Evolutionary conservation across 2,888 invertebrate species (phyloP), one percentile per base, ranked within the genome.

Genomic region (Electrophaes corylata): DNA sequence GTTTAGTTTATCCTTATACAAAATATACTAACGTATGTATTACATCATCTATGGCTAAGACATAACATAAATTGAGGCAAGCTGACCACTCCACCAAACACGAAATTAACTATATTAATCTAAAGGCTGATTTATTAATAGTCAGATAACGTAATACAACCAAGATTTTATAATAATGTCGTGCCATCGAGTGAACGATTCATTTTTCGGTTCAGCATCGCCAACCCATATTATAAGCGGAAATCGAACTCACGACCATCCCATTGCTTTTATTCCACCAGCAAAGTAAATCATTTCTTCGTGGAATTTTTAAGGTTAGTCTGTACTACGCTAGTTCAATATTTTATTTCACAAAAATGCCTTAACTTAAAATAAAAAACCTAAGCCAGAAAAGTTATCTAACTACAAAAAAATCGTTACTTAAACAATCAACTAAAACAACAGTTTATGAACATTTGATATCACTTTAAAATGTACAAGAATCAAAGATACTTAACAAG

Each of bases 401-500:
- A n/a, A 51, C 41, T 10, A 35, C 18, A 20, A 26, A 14, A 23
- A 23, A 31, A 23, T 23, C 41, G 3, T 1, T 19, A 40, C 18
- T 55, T 43, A 46, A 74, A 71, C 66, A 78, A 74, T 72, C 69
- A 74, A 79, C 72, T 75, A 72, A 77, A 79, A 75, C 70, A 71
- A 71, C 64, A 72, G 70, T 63, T 62, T 68, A 72, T 69, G 65
- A 79, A 77, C 76, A 75, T 76, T 59, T 71, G 76, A 80, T 82
- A 86, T 86, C 86, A 86, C 84, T 80, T 78, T 75, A 79, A 82
- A 83, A 49, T 83, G 81, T 86, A 86, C 83, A 85, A 78, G 14
- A 43, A 75, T 78, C 73, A 75, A 80, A 79, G 74, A 79, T 71
- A 83, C 73, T 82, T 81, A 86, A 86, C 85, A 84, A 81, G 71